These are phyloP conservation scores for Bos indicus DNA, from an alignment of 2,113 vertebrate species.

Conservation along the genomic window DNA sequence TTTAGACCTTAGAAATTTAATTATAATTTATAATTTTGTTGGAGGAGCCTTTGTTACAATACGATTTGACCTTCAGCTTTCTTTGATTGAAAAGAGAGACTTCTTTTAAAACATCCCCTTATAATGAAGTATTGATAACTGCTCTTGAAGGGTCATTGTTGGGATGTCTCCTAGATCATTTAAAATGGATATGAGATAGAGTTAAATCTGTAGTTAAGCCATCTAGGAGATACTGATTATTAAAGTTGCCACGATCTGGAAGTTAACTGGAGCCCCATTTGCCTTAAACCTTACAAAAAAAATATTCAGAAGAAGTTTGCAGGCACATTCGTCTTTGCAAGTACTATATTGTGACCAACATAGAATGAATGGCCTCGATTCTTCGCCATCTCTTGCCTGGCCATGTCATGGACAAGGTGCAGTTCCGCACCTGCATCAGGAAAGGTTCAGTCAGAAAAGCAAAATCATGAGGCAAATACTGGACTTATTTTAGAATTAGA, in stretches of 20 bases:
- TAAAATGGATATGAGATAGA: neutral
- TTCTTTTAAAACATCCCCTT: neutral
- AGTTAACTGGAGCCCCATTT: neutral
- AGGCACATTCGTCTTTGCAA: neutral
- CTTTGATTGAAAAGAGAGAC: slow-evolving; percentile 38
- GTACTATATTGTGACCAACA: neutral
- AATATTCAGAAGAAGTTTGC: neutral
- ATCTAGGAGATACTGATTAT: neutral
- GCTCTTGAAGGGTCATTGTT: neutral
- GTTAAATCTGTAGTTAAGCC: neutral
- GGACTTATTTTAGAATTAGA: neutral
- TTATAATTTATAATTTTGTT: slow-evolving; percentile 30
- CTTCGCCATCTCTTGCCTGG: neutral
- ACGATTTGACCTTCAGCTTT: neutral
- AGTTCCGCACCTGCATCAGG: neutral
- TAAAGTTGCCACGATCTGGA: neutral
- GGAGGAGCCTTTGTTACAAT: neutral
- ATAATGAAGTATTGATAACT: slow-evolving; percentile 8
- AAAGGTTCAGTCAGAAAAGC: neutral
- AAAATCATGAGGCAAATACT: neutral
- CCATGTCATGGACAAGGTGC: fast-evolving
- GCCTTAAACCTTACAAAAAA: neutral
- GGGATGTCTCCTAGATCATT: neutral
- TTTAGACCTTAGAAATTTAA: slow-evolving; percentile 27
- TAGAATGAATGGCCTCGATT: neutral